Evolutionary conservation across 2,113 vertebrate genomes (phyloP), one percentile per base, ranked within the genome.

Genomic region (Corynorhinus townsendii): DNA sequence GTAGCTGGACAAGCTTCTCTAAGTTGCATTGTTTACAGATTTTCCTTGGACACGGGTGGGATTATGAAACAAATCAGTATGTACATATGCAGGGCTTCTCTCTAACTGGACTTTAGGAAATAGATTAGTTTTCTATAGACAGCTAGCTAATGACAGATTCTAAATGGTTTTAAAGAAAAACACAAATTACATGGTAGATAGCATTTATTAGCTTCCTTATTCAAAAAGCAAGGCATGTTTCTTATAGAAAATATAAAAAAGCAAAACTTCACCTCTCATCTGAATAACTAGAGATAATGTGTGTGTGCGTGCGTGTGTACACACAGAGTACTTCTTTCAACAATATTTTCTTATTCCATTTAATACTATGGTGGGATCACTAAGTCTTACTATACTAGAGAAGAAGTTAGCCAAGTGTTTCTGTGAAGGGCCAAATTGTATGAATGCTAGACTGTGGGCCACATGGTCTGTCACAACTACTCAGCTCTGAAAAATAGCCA

Each of bases 21-120:
- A 8, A 66, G 52, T 28, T 94, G 19, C 52, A 71, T 89, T 96
- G 92, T 95, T 79, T 73, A 79, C 14, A 81, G 11, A 93, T 11
- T 93, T 96, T 92, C 89, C 89, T 91, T 33, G 30, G 97, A 92
- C 17, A 19, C 0, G 1, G n/a, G 59, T 45, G 62, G 59, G 81
- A 35, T 96, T 92, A 24, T 66, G 87, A 68, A 94, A 93, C 59
- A 17, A 56, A 81, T 40, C 56, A 22, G n/a, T 14, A 7, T 4
- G 28, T 52, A 22, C 54, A 76, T 26, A 1, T 52, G 89, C 72
- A 68, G n/a, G 72, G 91, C 24, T 91, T 19, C 47, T 66, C 91
- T 84, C 24, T 76, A 54, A 43, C 2, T 40, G 45, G 47, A 75
- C 16, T 87, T 84, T 22, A 84, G 62, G 62, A 72, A 89, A 95